A percentile compares a stretch with the other conserved stretches of the same genome.
phyloP scores from a whole-genome alignment of 1,140 invertebrate species.

The Pogonomyrmex californicus region DNA sequence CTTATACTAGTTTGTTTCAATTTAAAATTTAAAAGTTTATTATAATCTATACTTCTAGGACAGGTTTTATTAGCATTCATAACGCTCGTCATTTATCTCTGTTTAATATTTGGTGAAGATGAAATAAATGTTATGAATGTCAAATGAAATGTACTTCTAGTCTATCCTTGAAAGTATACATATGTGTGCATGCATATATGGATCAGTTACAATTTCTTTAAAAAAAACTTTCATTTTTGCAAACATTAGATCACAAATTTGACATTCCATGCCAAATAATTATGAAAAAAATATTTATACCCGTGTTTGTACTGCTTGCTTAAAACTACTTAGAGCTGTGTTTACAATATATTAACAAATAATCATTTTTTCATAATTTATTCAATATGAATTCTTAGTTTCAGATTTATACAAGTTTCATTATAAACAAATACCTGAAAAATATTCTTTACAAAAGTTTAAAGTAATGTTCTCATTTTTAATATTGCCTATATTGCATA shows the following conservation, averaged over 20 bases:
- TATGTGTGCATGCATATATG: no score
- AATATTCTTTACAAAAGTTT: background rate
- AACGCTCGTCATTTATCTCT: no score
- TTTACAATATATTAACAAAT: background rate
- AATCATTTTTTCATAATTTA: background rate
- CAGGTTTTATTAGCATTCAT: no score
- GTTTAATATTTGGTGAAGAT: no score
- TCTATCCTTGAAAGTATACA: no score
- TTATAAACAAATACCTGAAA: slow-evolving; percentile 8
- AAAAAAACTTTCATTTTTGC: background rate
- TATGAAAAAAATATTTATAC: background rate
- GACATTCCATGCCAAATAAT: background rate
- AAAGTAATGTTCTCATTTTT: background rate
- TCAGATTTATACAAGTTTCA: background rate
- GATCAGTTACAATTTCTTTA: background rate
- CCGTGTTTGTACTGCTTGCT: background rate
- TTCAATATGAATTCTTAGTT: background rate
- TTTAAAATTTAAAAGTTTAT: no score
- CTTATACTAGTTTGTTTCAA: no score
- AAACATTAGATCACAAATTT: slow-evolving; percentile 12
- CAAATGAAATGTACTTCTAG: no score
- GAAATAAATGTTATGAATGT: no score
- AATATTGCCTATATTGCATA: background rate
- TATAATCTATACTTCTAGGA: no score
- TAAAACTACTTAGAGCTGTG: background rate